These are phyloP conservation scores for Drosophila sucinea DNA, from an alignment of 1,140 invertebrate genomes.

Conservation along the genomic window DNA sequence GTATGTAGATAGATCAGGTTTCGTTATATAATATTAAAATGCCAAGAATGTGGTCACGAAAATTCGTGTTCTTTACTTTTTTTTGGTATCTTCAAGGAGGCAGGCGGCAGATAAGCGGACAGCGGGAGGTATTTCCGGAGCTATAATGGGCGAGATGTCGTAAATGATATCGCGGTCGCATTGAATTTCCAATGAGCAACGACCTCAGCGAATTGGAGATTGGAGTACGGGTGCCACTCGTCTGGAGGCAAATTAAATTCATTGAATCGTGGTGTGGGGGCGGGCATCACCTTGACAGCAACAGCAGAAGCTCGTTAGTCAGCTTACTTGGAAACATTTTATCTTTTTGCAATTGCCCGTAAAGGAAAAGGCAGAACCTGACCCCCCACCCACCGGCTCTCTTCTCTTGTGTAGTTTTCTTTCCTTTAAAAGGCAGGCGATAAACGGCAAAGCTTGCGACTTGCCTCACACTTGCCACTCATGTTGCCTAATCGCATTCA, in stretches of 20 bases:
- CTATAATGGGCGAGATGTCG: constrained; percentile 55
- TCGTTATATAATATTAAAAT: constrained; percentile 54
- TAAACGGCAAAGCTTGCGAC: not conserved
- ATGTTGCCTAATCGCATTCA: constrained; percentile 67
- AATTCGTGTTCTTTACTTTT: no score
- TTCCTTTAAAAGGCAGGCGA: constrained; percentile 10
- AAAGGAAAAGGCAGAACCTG: constrained; percentile 3
- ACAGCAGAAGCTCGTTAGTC: constrained; percentile 38
- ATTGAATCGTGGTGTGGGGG: not conserved
- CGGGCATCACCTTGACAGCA: constrained; percentile 51
- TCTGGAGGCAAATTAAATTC: constrained; percentile 21
- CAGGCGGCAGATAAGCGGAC: constrained; percentile 17
- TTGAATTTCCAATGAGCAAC: constrained; percentile 66
- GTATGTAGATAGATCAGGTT: constrained; percentile 41
- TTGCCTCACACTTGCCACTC: constrained; percentile 14
- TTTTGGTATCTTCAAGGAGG: not conserved
- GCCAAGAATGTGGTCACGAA: constrained; percentile 50
- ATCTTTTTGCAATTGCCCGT: constrained; percentile 42
- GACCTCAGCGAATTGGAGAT: constrained; percentile 1
- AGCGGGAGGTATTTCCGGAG: constrained; percentile 25
- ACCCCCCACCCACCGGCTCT: not conserved
- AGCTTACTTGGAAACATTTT: constrained; percentile 42
- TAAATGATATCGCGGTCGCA: constrained; percentile 60
- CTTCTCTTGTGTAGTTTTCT: not conserved
- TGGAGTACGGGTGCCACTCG: not conserved